phyloP scores from a whole-genome alignment of 2,113 vertebrate genomes.

The Muscicapa adusta region DNA sequence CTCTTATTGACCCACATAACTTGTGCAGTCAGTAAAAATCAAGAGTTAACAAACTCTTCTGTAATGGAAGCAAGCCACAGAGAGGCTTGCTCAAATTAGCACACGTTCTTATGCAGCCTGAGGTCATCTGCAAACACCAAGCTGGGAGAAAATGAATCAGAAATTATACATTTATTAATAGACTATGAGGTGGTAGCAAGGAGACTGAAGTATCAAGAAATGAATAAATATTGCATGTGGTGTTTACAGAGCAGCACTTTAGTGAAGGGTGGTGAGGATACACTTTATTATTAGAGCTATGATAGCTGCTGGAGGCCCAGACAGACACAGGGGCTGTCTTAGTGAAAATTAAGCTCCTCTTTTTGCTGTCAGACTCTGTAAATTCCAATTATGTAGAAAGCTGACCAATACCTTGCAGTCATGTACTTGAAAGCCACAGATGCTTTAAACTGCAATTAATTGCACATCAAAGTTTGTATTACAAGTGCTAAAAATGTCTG shows the following conservation, averaged over 20 bases:
- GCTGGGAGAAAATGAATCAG: not conserved
- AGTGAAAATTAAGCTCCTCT: not conserved
- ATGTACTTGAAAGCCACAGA: not conserved
- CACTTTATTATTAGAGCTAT: not conserved
- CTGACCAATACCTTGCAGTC: not conserved
- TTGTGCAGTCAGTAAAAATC: not conserved
- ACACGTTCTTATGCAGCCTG: not conserved
- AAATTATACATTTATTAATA: slow-evolving; percentile 43
- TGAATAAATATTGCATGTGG: slow-evolving; percentile 35
- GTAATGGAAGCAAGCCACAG: not conserved
- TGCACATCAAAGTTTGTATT: not conserved
- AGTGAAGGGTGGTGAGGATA: not conserved
- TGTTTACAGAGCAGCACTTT: slow-evolving; percentile 30
- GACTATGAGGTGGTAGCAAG: slow-evolving; percentile 30
- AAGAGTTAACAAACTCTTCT: not conserved
- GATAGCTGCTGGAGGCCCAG: not conserved
- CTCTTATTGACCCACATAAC: not conserved
- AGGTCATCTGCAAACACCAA: slow-evolving; percentile 5
- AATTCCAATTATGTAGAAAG: not conserved
- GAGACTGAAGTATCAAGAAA: slow-evolving; percentile 13
- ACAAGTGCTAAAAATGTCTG: not conserved
- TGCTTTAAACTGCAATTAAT: not conserved
- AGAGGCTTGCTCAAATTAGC: slow-evolving; percentile 18
- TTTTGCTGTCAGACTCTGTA: not conserved
- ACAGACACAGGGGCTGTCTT: not conserved